Evolutionary conservation across 2,888 invertebrate genomes (phyloP), one percentile per base, ranked within the genome.

Genomic region (Brachypalpus laphriformis): DNA sequence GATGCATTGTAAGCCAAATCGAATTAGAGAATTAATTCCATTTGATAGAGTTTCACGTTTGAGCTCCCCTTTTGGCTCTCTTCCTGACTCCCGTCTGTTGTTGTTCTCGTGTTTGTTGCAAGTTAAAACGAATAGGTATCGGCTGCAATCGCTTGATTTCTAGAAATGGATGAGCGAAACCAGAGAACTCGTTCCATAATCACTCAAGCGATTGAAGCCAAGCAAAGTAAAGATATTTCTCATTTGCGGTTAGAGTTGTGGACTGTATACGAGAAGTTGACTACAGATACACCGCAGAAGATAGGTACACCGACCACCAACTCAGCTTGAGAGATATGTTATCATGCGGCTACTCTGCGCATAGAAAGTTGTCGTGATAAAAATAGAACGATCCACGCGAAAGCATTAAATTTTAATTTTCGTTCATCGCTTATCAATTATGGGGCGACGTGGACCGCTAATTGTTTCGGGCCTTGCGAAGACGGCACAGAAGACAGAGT

Each of bases 11-110:
- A 57, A 80, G 54, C 59, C 59, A 71, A 80, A 85, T 81, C 75
- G 65, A 85, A 85, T 85, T 54, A 75, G 51, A 49, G 40, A 57
- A 75, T 85, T 54, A 81, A 71, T 76, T 85, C 54, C 75, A 71
- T 75, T 75, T 81, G 85, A 85, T 81, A 71, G 85, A 66, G 85
- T 80, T 80, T 83, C 70, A 72, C n/a, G 65, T 61, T 59, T 42
- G 47, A 51, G 34, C 14, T 70, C 9, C 18, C 14, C 37, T 70
- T 34, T 57, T 22, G 16, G 2, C 11, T 11, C 25, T n/a, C 18
- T 3, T n/a, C n/a, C n/a, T n/a, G n/a, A 25, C 31, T 14, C 16
- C 11, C n/a, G n/a, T 14, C 28, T 40, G n/a, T 5, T 20, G 2
- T 57, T 16, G 8, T 25, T 4, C 34, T 22, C 1, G 54, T 40